Evolutionary conservation across 2,113 vertebrate species (phyloP), one percentile per base, ranked within the genome.

Genomic region (Plecturocebus donacophilus): DNA sequence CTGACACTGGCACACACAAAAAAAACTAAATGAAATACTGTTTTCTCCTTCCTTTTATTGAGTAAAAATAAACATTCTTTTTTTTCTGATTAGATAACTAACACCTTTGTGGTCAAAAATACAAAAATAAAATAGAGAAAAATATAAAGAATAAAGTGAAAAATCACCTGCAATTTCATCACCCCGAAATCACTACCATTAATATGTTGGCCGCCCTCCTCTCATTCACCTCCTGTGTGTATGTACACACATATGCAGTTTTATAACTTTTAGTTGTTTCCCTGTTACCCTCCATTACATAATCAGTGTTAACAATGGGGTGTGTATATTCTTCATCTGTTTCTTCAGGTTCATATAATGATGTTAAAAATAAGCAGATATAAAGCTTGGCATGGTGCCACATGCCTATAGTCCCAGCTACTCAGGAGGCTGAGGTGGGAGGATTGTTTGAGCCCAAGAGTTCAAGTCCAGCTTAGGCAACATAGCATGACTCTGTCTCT

Each of bases 361-460:
- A 49, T 94, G 56, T 76, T 94, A 96, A 94, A 95, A 68, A 75
- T 89, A 88, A 75, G 52, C 7, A 54, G 32, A 80, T 27, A 20
- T 12, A 6, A 73, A 73, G 32, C 47, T 20, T 20, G 77, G 77
- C 10, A 49, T 45, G 40, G 71, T 75, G 71, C 11, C 0, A 1
- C 38, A 14, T 13, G 21, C 71, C 12, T 40, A 6, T 27, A 75
- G 6, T 75, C 38, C 71, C 23, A 75, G 40, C 61, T 27, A 75
- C 71, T 75, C 14, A 42, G 71, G 71, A 42, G 12, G 71, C 40
- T 27, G 23, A 75, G 40, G 5, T 42, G 23, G 23, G 40, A 42
- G 71, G 21, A 75, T 45, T n/a, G 40, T 40, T 75, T 75, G 71
- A 42, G 40, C 71, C 12, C 40, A 75, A 25, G 12, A 75, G 23